Evolutionary conservation across 1,140 invertebrate genomes (phyloP), one percentile per base, ranked within the genome.

Genomic region (Nephila pilipes): DNA sequence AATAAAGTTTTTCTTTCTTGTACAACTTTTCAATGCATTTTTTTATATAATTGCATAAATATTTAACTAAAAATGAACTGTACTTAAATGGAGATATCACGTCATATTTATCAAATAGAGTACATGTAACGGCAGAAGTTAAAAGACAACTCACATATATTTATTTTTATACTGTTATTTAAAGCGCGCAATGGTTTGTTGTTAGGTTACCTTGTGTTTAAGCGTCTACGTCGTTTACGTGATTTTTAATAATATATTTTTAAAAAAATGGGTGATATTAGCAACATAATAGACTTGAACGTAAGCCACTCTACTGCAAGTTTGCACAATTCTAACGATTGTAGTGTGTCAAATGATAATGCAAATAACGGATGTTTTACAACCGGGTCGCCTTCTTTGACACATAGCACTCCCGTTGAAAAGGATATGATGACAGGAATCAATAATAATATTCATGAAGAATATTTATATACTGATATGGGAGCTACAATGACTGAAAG

Each of bases 141-240:
- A 12, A 29, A 54, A 22, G 32, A 54, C 81, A 83, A 83, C 81
- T 83, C 81, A 57, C n/a, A 2, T 22, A 22, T 25, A 55, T n/a
- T 55, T 57, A 83, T n/a, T 83, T 57, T 25, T n/a, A 22, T 25
- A 83, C n/a, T 46, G 25, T n/a, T 55, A 83, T 83, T 55, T 57
- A 55, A 83, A 83, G 81, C 81, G 81, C 81, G 81, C 46, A 55
- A 29, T 55, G 81, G 20, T 83, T 83, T n/a, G n/a, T 55, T 54
- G 38, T 83, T 54, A 32, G 22, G 69, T 75, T 75, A 75, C n/a
- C 25, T 75, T 32, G 2, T 22, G 32, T 75, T 4, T 1, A 36
- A 29, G 5, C 16, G 32, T 16, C 5, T 75, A 0, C 6, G 4
- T 75, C 16, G n/a, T n/a, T n/a, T n/a, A n/a, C n/a, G n/a, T n/a